Base-by-base conservation (phyloP, 2,113 vertebrate species). In the Tylochromis polylepis region DNA sequence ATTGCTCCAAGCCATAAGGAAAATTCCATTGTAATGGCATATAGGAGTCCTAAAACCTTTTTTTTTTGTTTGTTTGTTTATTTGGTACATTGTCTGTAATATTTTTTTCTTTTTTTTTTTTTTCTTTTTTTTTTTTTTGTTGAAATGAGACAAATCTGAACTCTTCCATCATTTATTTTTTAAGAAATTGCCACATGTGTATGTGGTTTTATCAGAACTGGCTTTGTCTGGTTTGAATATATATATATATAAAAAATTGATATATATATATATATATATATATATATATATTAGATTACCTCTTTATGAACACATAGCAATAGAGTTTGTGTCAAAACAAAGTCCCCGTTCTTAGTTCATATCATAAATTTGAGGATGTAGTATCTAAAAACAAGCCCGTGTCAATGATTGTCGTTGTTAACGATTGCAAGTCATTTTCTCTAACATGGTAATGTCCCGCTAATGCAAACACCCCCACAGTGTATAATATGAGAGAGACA, bases 1-100 rank as follows among this genome's bases (percentile, higher is more conserved):
- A 95, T 96, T 96, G 91, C 98, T 97, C 97, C 96, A 98, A 98
- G 98, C 98, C 97, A 98, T 98, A 98, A 96, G 94, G 94, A 98
- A 95, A 82, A 94, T 96, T 95, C 96, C 97, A 96, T 96, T 97
- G 92, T 95, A 97, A 96, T 97, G 96, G 97, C 96, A 95, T 97
- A 92, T 97, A 97, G 97, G 96, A 97, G 94, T 96, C 93, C 93
- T 97, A 97, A 97, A 96, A 96, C 92, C 94, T 96, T 92, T 82
- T 83, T 95, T 93, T 20, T 93, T 53, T 95, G 93, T 96, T 95
- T 93, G 34, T 93, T 53, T 95, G 93, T 96, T 96, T 93, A 92
- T 96, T 96, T 96, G 97, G 96, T 98, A 98, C 98, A 97, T 97
- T 90, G 94, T 97, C 96, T 97, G 84, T 97, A 96, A 96, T 97